Conservation (phyloP, 2,113 vertebrate species). For the Nycticryphes semicollaris region DNA sequence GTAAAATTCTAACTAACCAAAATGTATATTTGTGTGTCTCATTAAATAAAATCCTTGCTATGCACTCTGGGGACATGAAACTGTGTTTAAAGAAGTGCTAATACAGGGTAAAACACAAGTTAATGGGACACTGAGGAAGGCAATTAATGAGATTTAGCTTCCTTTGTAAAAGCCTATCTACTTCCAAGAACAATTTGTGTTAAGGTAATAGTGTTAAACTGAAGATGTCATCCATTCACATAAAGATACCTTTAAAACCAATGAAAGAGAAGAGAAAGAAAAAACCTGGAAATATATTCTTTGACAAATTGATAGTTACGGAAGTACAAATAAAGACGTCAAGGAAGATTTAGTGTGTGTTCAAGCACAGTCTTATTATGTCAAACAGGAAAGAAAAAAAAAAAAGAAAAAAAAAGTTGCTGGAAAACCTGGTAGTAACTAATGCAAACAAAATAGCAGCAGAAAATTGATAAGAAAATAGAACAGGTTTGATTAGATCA, state of each 20-base stretch:
- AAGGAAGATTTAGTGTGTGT: not conserved
- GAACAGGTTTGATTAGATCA: slow-evolving; percentile 71
- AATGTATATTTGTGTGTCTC: rapidly evolving
- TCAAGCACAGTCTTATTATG: not conserved
- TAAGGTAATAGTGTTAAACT: not conserved
- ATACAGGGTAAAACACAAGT: not conserved
- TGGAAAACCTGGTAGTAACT: slow-evolving; percentile 19
- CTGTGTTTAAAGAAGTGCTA: not conserved
- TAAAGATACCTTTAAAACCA: not conserved
- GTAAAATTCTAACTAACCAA: not conserved
- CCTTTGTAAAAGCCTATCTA: not conserved
- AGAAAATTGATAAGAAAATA: slow-evolving; percentile 63
- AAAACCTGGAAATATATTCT: not conserved
- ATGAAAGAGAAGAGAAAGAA: not conserved
- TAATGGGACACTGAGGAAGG: not conserved
- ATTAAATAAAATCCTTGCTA: not conserved
- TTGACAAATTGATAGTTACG: not conserved
- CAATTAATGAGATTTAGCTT: not conserved
- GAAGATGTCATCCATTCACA: not conserved
- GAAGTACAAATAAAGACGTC: slow-evolving; percentile 38
- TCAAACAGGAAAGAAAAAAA: not conserved
- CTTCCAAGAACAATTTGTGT: not conserved
- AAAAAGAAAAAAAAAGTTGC: not conserved
- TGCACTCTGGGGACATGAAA: not conserved
- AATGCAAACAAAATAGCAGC: slow-evolving; percentile 57